Evolutionary conservation across 2,797 vertebrate genomes (phyloP).

Genomic region (Lacerta viridis): DNA sequence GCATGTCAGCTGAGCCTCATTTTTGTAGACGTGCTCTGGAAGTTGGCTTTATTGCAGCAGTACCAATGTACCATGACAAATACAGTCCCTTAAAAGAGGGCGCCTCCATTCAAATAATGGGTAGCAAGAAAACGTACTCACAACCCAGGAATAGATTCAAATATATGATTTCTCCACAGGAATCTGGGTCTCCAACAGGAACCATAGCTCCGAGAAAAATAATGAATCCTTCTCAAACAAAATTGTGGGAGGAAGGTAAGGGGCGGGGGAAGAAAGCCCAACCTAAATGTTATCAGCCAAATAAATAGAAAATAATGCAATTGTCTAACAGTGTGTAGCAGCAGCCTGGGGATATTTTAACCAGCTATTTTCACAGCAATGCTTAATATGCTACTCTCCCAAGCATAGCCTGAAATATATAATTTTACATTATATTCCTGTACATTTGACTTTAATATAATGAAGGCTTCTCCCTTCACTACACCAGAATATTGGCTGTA

Average conservation of each 20-base stretch:
- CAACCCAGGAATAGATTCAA: not conserved
- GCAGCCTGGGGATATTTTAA: slow-evolving; percentile 69
- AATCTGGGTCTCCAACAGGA: not conserved
- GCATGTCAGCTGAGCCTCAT: not conserved
- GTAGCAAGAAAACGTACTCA: not conserved
- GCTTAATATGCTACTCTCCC: slow-evolving; percentile 65
- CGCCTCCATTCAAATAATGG: not conserved
- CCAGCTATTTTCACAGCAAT: slow-evolving; percentile 71
- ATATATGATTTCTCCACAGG: slow-evolving; percentile 21
- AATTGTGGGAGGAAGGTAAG: not conserved
- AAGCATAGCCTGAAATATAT: slow-evolving; percentile 72
- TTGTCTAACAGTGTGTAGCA: slow-evolving; percentile 55
- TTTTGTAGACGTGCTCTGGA: not conserved
- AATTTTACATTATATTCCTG: slow-evolving; percentile 78
- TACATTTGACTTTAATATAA: slow-evolving; percentile 77
- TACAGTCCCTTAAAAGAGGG: not conserved
- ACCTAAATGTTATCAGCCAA: slow-evolving; percentile 56
- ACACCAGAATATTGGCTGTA: slow-evolving; percentile 69
- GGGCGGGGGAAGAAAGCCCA: not conserved
- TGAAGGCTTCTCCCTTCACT: slow-evolving; percentile 74
- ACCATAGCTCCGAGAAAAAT: slow-evolving; percentile 10
- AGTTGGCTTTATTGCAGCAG: not conserved
- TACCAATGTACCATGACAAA: not conserved
- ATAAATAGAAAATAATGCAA: slow-evolving; percentile 63
- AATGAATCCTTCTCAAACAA: slow-evolving; percentile 17